Conservation (phyloP, 2,113 vertebrate species). For the Istiophorus platypterus region DNA sequence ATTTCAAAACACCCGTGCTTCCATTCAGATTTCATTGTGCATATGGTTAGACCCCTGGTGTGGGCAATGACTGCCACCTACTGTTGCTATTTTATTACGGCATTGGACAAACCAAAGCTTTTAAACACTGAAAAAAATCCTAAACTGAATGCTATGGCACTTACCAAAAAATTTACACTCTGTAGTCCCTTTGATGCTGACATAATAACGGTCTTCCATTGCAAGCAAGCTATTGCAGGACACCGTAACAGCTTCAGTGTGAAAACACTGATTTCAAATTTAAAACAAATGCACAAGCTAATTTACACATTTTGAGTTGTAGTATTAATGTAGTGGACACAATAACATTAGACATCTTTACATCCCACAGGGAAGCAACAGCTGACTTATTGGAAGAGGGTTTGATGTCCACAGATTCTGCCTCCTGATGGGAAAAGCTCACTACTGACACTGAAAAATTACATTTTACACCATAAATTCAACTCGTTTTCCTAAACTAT, state of each 20-base stretch:
- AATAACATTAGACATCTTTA: constrained; percentile 29
- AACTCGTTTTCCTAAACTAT: constrained; percentile 39
- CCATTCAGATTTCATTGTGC: constrained; percentile 53
- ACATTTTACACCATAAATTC: constrained; percentile 34
- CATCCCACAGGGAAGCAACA: constrained; percentile 35
- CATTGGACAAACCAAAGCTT: constrained; percentile 48
- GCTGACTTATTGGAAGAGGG: constrained; percentile 9
- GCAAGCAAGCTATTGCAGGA: constrained; percentile 62
- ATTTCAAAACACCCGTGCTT: constrained; percentile 58
- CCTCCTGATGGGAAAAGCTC: constrained; percentile 42
- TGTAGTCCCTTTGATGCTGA: constrained; percentile 60
- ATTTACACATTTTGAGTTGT: constrained; percentile 58
- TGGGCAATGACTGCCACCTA: constrained; percentile 59
- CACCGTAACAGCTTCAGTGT: constrained; percentile 50
- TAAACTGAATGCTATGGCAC: background rate
- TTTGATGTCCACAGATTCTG: constrained; percentile 24
- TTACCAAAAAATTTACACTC: constrained; percentile 26
- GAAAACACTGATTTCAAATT: constrained; percentile 57
- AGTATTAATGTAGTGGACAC: constrained; percentile 42
- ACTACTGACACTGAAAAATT: constrained; percentile 30
- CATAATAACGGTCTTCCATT: constrained; percentile 33
- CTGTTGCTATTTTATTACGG: constrained; percentile 43
- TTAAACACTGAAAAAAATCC: constrained; percentile 18
- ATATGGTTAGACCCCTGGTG: constrained; percentile 35
- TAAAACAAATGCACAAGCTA: constrained; percentile 55